A percentile compares a stretch with the other conserved stretches of the same genome.
Evolutionary conservation across 2,888 invertebrate species (phyloP).

Genomic region (Drosophila suboccidentalis): DNA sequence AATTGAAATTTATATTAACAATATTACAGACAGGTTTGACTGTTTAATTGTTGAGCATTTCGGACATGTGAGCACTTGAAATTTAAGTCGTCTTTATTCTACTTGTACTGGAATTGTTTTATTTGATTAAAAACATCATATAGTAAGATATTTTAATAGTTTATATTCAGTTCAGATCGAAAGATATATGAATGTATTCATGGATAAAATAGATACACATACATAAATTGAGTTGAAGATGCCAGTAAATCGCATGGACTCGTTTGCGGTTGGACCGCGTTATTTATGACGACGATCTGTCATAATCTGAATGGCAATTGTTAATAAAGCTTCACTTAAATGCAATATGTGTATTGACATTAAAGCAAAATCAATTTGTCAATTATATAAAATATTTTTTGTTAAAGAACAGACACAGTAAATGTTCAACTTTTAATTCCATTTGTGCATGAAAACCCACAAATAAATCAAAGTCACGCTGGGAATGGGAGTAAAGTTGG

Average conservation of each 20-base stretch:
- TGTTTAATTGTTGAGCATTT: not conserved
- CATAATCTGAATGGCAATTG: conserved; percentile 54
- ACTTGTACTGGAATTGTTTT: not conserved
- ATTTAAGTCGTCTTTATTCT: not conserved
- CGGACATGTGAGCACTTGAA: not conserved
- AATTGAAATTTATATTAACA: not conserved
- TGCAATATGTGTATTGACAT: conserved; percentile 53
- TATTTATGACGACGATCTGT: conserved; percentile 58
- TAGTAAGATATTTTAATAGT: too few relatives aligned
- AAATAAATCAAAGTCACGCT: conserved; percentile 78
- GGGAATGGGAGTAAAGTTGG: conserved; percentile 19
- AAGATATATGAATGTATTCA: not conserved
- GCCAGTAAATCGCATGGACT: conserved; percentile 22
- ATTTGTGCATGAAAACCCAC: conserved; percentile 68
- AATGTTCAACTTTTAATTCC: conserved; percentile 77
- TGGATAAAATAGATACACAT: conserved; percentile 4
- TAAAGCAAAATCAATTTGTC: conserved; percentile 77
- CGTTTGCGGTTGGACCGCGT: conserved; percentile 44
- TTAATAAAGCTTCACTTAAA: conserved; percentile 56
- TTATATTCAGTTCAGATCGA: not conserved
- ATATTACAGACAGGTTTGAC: not conserved
- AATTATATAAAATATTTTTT: conserved; percentile 59
- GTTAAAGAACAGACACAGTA: conserved; percentile 42
- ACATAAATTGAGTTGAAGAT: conserved; percentile 20
- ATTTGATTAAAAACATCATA: too few relatives aligned